Evolutionary conservation across 2,888 invertebrate species (phyloP), one percentile per base, ranked within the genome.

Genomic region (Nemurella pictetii): DNA sequence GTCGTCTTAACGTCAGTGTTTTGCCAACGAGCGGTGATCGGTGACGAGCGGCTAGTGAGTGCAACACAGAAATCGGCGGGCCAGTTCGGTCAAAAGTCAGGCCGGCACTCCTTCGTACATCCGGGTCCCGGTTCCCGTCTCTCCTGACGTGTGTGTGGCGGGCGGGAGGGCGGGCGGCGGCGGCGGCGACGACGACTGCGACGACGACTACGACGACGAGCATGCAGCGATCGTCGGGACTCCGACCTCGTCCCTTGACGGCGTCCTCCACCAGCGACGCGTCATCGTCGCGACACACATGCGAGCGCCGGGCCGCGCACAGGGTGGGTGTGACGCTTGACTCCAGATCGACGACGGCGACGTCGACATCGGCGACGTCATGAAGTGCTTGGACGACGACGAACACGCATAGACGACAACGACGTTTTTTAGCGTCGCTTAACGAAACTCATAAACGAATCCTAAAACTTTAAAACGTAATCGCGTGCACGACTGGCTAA

Each of bases 231-330:
- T 78, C 25, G 75, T 26, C 29, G 36, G 30, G 84, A 36, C 74
- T 75, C 30, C 32, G 77, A 55, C 78, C 84, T 75, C 77, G 84
- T 72, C 36, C 80, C 36, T 7, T 28, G 84, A 80, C 84, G 77
- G 27, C 84, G 80, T 55, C 72, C 80, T 55, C 55, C 55, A 32
- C 32, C 32, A 9, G 9, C 32, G 55, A 55, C 15, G 55, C 28
- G 28, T 75, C 27, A 75, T 75, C 75, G 28, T 9, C 75, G 26
- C 26, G 26, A 27, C 9, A 27, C 78, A 78, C 78, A 78, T 78
- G 78, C 28, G 78, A 78, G 28, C 30, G 55, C 55, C 55, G n/a
- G 78, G n/a, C 7, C 29, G 78, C 28, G n/a, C 15, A 5, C 9
- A 29, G 78, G 30, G 78, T 78, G 78, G 78, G 78, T 78, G 78